phyloP scores from a whole-genome alignment of 2,113 vertebrate species.

The Seriola dumerili region DNA sequence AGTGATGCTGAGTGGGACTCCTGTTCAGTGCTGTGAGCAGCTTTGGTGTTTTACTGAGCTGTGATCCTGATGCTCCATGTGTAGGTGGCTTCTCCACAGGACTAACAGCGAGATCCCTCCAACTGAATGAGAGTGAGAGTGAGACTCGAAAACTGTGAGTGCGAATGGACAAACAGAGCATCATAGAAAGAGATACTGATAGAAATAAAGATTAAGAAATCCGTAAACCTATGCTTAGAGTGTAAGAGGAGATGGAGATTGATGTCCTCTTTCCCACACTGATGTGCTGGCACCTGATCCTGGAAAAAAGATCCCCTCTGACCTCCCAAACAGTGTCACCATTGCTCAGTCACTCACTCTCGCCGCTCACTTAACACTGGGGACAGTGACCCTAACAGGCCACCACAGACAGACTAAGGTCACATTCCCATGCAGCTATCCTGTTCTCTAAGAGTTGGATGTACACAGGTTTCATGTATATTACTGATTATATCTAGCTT shows the following conservation, averaged over 20 bases:
- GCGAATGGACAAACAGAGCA: conserved; percentile 32
- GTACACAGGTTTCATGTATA: conserved; percentile 30
- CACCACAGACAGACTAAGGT: conserved; percentile 44
- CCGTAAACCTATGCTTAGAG: neutral
- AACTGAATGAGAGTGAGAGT: conserved; percentile 62
- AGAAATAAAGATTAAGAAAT: conserved; percentile 37
- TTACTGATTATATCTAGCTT: conserved; percentile 23
- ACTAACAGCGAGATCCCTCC: conserved; percentile 67
- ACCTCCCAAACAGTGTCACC: conserved; percentile 51
- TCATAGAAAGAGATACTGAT: conserved; percentile 29
- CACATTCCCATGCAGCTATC: conserved; percentile 68
- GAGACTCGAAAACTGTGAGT: conserved; percentile 24
- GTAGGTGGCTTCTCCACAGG: conserved; percentile 82
- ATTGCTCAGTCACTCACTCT: conserved; percentile 43
- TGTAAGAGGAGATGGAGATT: conserved; percentile 3
- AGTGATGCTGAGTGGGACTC: conserved; percentile 77
- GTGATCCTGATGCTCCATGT: conserved; percentile 77
- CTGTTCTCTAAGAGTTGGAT: conserved; percentile 15
- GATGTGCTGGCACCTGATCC: conserved; percentile 56
- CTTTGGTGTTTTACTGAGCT: conserved; percentile 62
- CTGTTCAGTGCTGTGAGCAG: conserved; percentile 53
- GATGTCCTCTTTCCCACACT: conserved; percentile 51
- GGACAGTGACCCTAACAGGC: conserved; percentile 73
- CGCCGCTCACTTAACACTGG: conserved; percentile 59
- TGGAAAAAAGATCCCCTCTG: conserved; percentile 53